Conservation (phyloP, 2,888 invertebrate genomes). For the Crioceris asparagi region DNA sequence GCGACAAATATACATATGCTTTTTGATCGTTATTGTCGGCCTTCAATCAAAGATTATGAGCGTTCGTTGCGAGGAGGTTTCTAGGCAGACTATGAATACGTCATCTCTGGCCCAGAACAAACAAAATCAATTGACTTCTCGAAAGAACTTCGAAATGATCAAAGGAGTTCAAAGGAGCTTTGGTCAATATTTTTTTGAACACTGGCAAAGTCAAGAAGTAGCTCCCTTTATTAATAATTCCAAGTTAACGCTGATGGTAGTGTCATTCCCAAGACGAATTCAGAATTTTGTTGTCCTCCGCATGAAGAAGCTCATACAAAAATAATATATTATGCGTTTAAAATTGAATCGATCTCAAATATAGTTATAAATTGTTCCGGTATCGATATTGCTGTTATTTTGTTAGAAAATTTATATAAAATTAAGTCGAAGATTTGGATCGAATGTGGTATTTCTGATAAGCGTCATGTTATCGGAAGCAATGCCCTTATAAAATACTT, state of each 20-base stretch:
- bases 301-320: conserved; percentile 3
- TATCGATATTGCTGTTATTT: conserved; percentile 11
- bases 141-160: conserved; percentile 10
- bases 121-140: conserved; percentile 9
- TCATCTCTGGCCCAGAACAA: conserved; percentile 12
- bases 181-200: conserved; percentile 8
- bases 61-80: conserved; percentile 8
- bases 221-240: conserved; percentile 4
- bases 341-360: conserved; percentile 6
- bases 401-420: conserved; percentile 10
- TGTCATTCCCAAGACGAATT: neutral
- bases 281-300: conserved; percentile 2
- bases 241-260: neutral
- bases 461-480: conserved; percentile 9
- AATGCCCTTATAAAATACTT: conserved; percentile 7
- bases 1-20: conserved; percentile 7
- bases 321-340: conserved; percentile 5
- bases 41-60: conserved; percentile 13
- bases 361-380: conserved; percentile 8
- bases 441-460: conserved; percentile 10
- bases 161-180: conserved; percentile 12
- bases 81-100: conserved; percentile 6
- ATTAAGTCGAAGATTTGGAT: conserved; percentile 8
- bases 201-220: conserved; percentile 10
- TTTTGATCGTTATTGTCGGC: conserved; percentile 10